Conservation (phyloP, 2,888 invertebrate genomes). For the Heliconius charithonia region DNA sequence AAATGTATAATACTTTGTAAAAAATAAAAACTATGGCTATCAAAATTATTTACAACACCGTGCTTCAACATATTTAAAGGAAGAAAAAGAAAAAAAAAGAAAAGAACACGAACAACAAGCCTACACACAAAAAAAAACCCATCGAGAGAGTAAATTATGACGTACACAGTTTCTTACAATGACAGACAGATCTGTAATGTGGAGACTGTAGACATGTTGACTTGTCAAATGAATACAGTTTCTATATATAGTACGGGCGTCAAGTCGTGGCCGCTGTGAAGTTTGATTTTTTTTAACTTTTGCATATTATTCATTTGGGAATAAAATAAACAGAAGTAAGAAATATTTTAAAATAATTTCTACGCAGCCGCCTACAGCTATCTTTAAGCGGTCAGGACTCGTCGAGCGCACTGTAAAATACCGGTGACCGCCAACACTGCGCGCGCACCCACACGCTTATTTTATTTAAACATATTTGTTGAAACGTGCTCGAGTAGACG, state of each 20-base stretch:
- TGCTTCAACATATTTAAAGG: neutral
- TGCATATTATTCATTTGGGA: no score
- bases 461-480: constrained; percentile 13
- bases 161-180: neutral
- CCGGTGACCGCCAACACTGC: constrained; percentile 8
- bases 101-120: neutral
- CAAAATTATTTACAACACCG: neutral
- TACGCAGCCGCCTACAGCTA: neutral
- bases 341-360: neutral
- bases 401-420: neutral
- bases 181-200: constrained; percentile 19
- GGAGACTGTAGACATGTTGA: neutral
- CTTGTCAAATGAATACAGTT: constrained; percentile 1
- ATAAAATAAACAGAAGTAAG: no score
- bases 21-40: neutral
- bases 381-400: neutral
- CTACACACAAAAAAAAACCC: neutral
- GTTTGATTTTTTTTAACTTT: neutral
- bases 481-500: constrained; percentile 1
- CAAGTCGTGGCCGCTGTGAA: neutral
- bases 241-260: neutral
- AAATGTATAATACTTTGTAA: neutral
- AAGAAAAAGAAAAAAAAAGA: neutral
- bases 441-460: constrained; percentile 12
- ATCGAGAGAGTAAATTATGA: neutral